Evolutionary conservation across 2,113 vertebrate genomes (phyloP), one percentile per base, ranked within the genome.

Genomic region (Thamnaconus septentrionalis): DNA sequence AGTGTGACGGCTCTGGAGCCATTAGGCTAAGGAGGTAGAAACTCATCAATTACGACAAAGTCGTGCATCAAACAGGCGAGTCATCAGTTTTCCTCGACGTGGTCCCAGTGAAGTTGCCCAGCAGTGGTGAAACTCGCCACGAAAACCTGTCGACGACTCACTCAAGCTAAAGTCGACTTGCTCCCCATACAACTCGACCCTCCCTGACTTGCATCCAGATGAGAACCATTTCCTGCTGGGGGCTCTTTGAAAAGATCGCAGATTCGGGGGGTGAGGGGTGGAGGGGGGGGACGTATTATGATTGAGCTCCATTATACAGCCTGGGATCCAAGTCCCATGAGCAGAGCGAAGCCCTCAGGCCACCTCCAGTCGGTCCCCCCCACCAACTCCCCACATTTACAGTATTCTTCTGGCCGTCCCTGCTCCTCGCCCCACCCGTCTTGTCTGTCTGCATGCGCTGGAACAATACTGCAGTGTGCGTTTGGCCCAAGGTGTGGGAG

Each of bases 401-500:
- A 73, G 82, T 80, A 75, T 63, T 59, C 57, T 63, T 74, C 72
- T 55, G 80, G 80, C 73, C 67, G 65, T 43, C 70, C 85, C 74
- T 53, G 65, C 44, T 61, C 72, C 76, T 75, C 76, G 82, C 73
- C 76, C 80, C 63, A 77, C 79, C 73, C 60, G 54, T 83, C 79
- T 71, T 59, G 54, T 83, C 82, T 84, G 67, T 88, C 80, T 82
- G 76, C 79, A 83, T 86, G 88, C 89, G 69, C 78, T 76, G 59
- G 86, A 91, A 93, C 92, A 93, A 93, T 92, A 88, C 88, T 7
- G 75, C 87, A 90, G 91, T 91, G 92, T 92, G 86, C 49, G 62
- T 88, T 88, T 85, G 84, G 89, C 91, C 91, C 85, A 90, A 92
- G 91, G 92, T 92, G 90, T 93, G 90, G 92, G 91, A 91, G 91